These are phyloP conservation scores for Apodemia duryi DNA, from an alignment of 2,888 invertebrate species.

Conservation along the genomic window DNA sequence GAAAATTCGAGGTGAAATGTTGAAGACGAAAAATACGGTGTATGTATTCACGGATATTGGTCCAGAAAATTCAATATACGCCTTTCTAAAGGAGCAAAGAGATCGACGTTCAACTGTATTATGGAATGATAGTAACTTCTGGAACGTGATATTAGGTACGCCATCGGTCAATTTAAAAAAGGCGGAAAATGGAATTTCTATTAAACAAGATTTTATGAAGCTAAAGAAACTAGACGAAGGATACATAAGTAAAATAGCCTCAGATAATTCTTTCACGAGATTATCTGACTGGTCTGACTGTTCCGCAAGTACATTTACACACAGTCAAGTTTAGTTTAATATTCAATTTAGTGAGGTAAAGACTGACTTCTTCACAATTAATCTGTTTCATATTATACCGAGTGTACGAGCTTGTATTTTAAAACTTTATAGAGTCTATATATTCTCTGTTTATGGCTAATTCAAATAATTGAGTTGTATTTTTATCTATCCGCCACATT, in stretches of 20 bases:
- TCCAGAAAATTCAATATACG: constrained; percentile 65
- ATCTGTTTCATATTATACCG: constrained; percentile 27
- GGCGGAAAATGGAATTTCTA: constrained; percentile 28
- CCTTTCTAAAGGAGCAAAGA: constrained; percentile 64
- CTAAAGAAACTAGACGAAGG: constrained; percentile 22
- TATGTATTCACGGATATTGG: constrained; percentile 63
- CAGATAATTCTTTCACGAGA: constrained; percentile 43
- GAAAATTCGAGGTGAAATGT: constrained; percentile 64
- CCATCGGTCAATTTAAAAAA: constrained; percentile 36
- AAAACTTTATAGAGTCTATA: too few relatives aligned
- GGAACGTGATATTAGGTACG: constrained; percentile 49
- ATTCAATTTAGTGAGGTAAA: constrained; percentile 68
- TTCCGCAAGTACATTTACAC: constrained; percentile 45
- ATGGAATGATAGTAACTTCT: constrained; percentile 64
- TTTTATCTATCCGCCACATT: too few relatives aligned
- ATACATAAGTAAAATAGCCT: constrained; percentile 35
- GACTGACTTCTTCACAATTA: constrained; percentile 67
- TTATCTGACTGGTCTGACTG: constrained; percentile 45
- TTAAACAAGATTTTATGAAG: constrained; percentile 18
- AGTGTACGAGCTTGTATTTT: background rate
- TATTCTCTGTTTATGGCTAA: too few relatives aligned
- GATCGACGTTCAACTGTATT: constrained; percentile 51
- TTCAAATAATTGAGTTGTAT: too few relatives aligned
- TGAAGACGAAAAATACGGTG: constrained; percentile 55
- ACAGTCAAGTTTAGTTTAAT: constrained; percentile 62